Evolutionary conservation across 1,140 invertebrate genomes (phyloP).

Genomic region (Cydia amplana): DNA sequence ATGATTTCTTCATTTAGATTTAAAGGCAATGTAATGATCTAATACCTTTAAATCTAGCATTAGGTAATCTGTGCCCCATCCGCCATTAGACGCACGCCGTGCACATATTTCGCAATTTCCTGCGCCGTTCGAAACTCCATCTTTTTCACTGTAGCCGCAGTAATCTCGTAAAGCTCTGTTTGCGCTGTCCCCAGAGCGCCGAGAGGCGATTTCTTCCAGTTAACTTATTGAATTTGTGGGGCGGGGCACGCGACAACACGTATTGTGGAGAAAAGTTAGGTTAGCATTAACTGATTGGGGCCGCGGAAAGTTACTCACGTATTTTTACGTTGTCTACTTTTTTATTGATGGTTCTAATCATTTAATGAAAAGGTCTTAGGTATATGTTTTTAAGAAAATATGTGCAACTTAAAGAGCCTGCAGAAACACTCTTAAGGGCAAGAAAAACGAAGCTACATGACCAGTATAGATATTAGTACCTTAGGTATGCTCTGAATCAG

Average conservation of each 20-base stretch:
- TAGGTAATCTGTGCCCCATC: not conserved
- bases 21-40: not conserved
- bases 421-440: too few relatives aligned
- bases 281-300: slow-evolving; percentile 31
- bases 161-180: slow-evolving; percentile 44
- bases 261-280: slow-evolving; percentile 39
- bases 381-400: too few relatives aligned
- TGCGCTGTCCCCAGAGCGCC: slow-evolving; percentile 37
- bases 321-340: not conserved
- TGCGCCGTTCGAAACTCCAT: slow-evolving; percentile 27
- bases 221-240: slow-evolving; percentile 41
- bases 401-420: too few relatives aligned
- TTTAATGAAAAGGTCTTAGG: not conserved
- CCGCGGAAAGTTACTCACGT: not conserved
- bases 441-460: too few relatives aligned
- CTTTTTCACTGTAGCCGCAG: slow-evolving; percentile 33
- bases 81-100: slow-evolving; percentile 29
- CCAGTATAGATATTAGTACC: too few relatives aligned
- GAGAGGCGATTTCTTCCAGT: slow-evolving; percentile 37
- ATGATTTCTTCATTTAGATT: too few relatives aligned
- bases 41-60: not conserved
- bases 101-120: slow-evolving; percentile 33
- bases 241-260: slow-evolving; percentile 35
- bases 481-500: too few relatives aligned
- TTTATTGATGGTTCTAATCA: not conserved